phyloP scores from a whole-genome alignment of 1,140 invertebrate species.

The Bombus fervidus region DNA sequence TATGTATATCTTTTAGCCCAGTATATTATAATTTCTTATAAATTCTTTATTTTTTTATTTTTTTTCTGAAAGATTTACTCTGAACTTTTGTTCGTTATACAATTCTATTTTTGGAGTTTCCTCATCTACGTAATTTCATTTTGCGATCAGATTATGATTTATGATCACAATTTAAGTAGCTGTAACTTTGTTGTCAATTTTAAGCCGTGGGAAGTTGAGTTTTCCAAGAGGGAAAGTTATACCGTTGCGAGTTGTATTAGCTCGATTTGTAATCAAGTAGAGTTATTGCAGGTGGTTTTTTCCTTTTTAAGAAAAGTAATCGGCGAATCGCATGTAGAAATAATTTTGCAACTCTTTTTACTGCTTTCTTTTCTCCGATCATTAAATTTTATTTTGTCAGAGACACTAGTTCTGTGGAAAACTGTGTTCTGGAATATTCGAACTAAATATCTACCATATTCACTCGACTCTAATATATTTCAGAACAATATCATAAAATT shows the following conservation, averaged over 20 bases:
- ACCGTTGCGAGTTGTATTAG: not conserved
- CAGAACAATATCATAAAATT: too few species aligned
- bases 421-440: too few species aligned
- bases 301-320: slow-evolving; percentile 2
- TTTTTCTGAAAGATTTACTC: not conserved
- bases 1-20: too few species aligned
- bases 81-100: too few species aligned
- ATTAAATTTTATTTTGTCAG: not conserved
- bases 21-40: not conserved
- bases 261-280: slow-evolving; percentile 3
- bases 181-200: not conserved
- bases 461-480: too few species aligned
- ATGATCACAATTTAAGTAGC: not conserved
- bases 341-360: not conserved
- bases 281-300: not conserved
- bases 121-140: too few species aligned
- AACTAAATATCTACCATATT: too few species aligned
- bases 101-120: too few species aligned
- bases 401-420: too few species aligned
- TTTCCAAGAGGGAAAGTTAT: slow-evolving; percentile 22
- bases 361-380: not conserved
- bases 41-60: not conserved
- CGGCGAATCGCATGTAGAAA: not conserved
- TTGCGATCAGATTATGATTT: not conserved
- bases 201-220: slow-evolving; percentile 5